Evolutionary conservation across 2,888 invertebrate species (phyloP).

Genomic region (Mechanitis messenoides): DNA sequence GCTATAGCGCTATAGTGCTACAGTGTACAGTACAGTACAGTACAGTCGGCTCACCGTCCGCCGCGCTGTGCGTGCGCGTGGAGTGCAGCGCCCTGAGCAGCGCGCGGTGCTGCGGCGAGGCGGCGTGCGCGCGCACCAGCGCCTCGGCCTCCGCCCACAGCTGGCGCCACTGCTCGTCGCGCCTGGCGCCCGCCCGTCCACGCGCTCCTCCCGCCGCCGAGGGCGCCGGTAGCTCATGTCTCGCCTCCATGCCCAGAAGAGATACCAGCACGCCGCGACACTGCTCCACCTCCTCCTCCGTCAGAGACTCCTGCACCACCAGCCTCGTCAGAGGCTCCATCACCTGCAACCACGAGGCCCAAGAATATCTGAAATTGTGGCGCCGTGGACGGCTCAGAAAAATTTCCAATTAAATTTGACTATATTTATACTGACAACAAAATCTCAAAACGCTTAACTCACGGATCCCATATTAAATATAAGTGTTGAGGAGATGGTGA

Average conservation of each 20-base stretch:
- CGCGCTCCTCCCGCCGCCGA: constrained; percentile 89
- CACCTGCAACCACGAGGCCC: constrained; percentile 69
- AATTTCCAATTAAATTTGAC: too few species aligned
- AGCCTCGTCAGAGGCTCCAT: constrained; percentile 87
- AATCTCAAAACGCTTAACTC: constrained; percentile 36
- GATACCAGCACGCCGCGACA: constrained; percentile 91
- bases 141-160: constrained; percentile 94
- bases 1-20: too few species aligned
- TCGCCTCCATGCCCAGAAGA: constrained; percentile 86
- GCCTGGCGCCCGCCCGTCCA: constrained; percentile 83
- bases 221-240: constrained; percentile 88
- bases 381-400: too few species aligned
- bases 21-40: too few species aligned
- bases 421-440: too few species aligned
- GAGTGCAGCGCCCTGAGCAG: too few species aligned
- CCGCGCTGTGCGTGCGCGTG: too few species aligned
- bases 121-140: constrained; percentile 64
- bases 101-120: too few species aligned
- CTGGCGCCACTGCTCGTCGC: constrained; percentile 93
- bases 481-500: constrained; percentile 91
- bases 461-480: constrained; percentile 89
- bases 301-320: constrained; percentile 87
- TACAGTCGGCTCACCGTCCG: too few species aligned
- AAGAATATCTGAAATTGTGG: too few species aligned
- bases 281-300: constrained; percentile 89